These are phyloP conservation scores for Siderastrea radians DNA, from an alignment of 92 coral and sea anemone species.

Conservation along the genomic window DNA sequence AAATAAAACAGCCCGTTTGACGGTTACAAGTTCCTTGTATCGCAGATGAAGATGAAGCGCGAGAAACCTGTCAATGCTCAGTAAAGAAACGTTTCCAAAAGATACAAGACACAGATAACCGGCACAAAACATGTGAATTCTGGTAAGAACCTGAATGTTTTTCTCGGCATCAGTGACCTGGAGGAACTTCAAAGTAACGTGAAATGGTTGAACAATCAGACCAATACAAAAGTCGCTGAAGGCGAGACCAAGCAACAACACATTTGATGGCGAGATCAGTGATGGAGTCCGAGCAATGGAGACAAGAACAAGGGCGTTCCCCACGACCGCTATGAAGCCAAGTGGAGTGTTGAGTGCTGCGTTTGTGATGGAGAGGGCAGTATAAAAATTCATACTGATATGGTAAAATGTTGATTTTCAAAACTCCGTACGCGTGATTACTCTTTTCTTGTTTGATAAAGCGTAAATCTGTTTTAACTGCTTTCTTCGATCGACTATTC, in stretches of 20 bases:
- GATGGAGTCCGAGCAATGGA: slow-evolving; percentile 6
- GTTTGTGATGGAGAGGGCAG: too few species aligned
- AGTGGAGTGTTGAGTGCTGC: not conserved
- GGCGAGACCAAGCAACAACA: not conserved
- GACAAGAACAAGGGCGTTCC: slow-evolving; percentile 1
- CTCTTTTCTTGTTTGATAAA: too few species aligned
- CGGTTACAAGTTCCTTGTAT: slow-evolving; percentile 1
- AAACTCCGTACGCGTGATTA: too few species aligned
- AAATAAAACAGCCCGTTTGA: not conserved
- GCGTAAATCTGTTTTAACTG: too few species aligned
- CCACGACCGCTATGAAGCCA: not conserved
- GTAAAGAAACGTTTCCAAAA: not conserved
- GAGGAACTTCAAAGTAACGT: not conserved
- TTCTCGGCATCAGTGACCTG: not conserved
- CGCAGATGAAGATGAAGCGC: slow-evolving; percentile 10
- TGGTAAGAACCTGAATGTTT: not conserved
- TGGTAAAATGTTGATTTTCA: too few species aligned
- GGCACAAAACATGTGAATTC: too few species aligned
- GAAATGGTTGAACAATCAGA: not conserved
- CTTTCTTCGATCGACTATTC: too few species aligned
- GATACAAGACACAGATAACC: not conserved
- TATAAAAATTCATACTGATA: too few species aligned
- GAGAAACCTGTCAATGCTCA: not conserved
- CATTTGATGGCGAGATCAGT: not conserved
- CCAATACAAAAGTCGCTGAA: not conserved